These are phyloP conservation scores for Iselma pallidipennis DNA, from an alignment of 2,888 invertebrate species.

Conservation along the genomic window DNA sequence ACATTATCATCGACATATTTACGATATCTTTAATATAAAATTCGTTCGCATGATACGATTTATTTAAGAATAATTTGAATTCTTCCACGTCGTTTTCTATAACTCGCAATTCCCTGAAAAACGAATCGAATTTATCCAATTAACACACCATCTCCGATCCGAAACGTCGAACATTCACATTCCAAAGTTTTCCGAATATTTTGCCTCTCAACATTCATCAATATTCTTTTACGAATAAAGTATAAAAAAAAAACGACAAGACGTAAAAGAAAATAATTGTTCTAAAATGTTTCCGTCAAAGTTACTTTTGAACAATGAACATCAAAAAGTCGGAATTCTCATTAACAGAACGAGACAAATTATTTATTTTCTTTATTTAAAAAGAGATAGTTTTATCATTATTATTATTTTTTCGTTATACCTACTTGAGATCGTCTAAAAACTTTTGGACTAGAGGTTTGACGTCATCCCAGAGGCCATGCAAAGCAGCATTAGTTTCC, in stretches of 20 bases:
- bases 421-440: conserved; percentile 69
- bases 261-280: no score
- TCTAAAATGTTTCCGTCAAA: no score
- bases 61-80: conserved; percentile 71
- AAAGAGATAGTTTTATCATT: no score
- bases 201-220: no score
- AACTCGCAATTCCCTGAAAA: conserved; percentile 65
- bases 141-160: not conserved
- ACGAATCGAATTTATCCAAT: not conserved
- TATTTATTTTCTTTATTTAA: no score
- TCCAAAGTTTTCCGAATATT: no score
- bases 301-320: no score
- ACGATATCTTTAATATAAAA: conserved; percentile 82
- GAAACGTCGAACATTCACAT: no score
- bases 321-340: no score
- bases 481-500: conserved; percentile 69
- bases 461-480: conserved; percentile 76
- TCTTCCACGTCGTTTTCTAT: conserved; percentile 74
- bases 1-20: conserved; percentile 67
- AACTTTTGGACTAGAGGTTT: conserved; percentile 71
- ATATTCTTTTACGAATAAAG: no score
- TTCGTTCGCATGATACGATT: conserved; percentile 79
- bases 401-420: not conserved
- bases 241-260: no score
- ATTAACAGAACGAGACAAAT: no score